Evolutionary conservation across 2,113 vertebrate genomes (phyloP).

Genomic region (Manacus vitellinus): DNA sequence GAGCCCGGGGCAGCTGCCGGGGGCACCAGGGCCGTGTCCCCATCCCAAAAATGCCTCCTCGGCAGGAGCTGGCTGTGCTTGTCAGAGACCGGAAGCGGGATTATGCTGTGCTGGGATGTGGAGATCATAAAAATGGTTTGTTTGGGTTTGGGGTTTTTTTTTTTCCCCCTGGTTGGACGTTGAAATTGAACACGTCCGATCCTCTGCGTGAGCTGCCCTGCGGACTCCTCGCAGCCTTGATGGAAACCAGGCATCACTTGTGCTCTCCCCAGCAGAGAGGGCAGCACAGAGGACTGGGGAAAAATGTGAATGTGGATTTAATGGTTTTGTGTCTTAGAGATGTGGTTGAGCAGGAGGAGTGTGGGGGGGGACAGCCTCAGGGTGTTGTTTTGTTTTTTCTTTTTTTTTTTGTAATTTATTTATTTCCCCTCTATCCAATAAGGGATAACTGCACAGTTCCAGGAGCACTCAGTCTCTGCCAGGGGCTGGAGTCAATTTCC

Average conservation of each 20-base stretch:
- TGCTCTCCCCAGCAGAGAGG: neutral
- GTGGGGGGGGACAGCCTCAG: neutral
- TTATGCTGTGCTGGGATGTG: neutral
- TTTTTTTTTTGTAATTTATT: neutral
- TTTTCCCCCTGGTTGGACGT: neutral
- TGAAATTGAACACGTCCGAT: conserved; percentile 50
- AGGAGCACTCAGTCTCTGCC: neutral
- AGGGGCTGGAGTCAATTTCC: neutral
- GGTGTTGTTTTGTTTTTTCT: neutral
- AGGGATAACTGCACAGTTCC: neutral
- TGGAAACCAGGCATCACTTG: conserved; percentile 48
- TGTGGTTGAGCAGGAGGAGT: neutral
- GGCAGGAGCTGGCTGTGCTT: neutral
- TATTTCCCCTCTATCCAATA: neutral
- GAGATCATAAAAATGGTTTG: conserved; percentile 18
- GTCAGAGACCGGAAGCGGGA: neutral
- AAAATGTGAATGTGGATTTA: conserved; percentile 34
- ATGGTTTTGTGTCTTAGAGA: conserved; percentile 24
- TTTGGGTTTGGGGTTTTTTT: neutral
- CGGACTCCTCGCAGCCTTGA: neutral
- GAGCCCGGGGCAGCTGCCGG: neutral
- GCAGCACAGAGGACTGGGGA: neutral
- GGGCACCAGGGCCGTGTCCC: neutral
- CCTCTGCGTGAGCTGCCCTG: neutral
- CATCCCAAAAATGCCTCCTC: neutral